phyloP scores from a whole-genome alignment of 2,797 vertebrate species.

The Liparis tanakae region DNA sequence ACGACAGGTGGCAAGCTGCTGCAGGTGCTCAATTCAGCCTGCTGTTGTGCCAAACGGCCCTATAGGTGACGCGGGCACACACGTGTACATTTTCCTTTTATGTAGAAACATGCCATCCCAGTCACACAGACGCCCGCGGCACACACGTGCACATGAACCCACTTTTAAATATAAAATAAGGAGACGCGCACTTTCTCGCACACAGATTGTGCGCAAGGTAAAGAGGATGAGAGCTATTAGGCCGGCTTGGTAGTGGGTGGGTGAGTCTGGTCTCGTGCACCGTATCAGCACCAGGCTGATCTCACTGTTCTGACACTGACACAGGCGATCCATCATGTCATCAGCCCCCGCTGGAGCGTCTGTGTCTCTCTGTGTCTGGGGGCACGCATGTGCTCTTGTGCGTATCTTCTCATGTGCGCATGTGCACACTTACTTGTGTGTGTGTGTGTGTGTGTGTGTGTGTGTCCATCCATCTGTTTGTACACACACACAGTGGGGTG shows the following conservation, averaged over 20 bases:
- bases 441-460: background rate
- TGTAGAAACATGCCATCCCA: background rate
- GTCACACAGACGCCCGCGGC: background rate
- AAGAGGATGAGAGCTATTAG: slow-evolving; percentile 61
- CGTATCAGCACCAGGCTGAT: slow-evolving; percentile 86
- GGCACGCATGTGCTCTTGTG: slow-evolving; percentile 18
- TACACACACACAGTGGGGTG: background rate
- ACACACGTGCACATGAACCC: background rate
- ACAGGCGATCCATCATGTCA: slow-evolving; percentile 89
- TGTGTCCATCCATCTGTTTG: slow-evolving; percentile 30
- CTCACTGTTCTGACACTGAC: slow-evolving; percentile 87
- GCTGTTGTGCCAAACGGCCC: slow-evolving; percentile 17
- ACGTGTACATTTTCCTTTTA: slow-evolving; percentile 13
- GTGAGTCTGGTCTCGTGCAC: slow-evolving; percentile 72
- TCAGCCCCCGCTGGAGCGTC: slow-evolving; percentile 79
- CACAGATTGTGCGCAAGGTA: slow-evolving; percentile 12
- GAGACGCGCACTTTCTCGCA: slow-evolving; percentile 15
- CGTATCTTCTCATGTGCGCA: slow-evolving; percentile 29
- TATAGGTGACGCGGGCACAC: slow-evolving; percentile 23
- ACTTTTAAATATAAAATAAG: background rate
- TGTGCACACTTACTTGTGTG: slow-evolving; percentile 28
- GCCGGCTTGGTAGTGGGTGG: slow-evolving; percentile 46
- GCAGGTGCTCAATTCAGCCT: slow-evolving; percentile 59
- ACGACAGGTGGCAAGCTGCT: slow-evolving; percentile 63
- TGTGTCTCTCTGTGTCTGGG: slow-evolving; percentile 31